Percentiles rank a stretch among this genome's conserved stretches.
Evolutionary conservation across 53 echinoderm and acorn worm genomes (phyloP).

Genomic region (Henricia sp.): DNA sequence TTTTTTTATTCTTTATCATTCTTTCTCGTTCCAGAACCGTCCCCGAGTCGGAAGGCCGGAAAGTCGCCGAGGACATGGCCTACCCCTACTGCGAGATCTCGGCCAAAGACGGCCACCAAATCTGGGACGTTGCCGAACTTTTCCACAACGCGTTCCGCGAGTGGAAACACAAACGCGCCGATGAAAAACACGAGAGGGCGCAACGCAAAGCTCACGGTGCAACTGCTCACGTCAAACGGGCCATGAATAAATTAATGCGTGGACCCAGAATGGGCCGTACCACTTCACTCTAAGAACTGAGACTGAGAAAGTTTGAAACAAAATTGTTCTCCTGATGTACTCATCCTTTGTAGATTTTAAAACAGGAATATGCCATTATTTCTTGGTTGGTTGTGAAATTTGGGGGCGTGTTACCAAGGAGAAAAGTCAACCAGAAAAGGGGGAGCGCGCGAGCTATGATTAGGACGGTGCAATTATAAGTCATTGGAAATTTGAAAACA

Average conservation of each 20-base stretch:
- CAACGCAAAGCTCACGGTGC: slow-evolving; percentile 60
- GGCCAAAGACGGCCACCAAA: slow-evolving; percentile 82
- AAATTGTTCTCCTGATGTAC: neutral
- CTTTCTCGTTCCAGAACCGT: slow-evolving; percentile 50
- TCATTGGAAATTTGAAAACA: too few relatives aligned
- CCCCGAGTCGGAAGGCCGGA: slow-evolving; percentile 69
- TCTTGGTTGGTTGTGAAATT: too few relatives aligned
- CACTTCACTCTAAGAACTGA: slow-evolving; percentile 28
- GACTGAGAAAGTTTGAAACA: neutral
- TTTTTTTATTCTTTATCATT: neutral
- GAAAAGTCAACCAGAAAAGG: too few relatives aligned
- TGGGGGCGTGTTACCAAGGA: too few relatives aligned
- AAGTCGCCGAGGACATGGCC: slow-evolving; percentile 71
- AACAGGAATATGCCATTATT: too few relatives aligned
- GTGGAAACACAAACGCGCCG: slow-evolving; percentile 65
- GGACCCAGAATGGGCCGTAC: slow-evolving; percentile 52
- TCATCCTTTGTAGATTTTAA: too few relatives aligned
- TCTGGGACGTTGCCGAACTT: slow-evolving; percentile 77
- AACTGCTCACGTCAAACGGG: slow-evolving; percentile 50
- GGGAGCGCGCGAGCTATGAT: too few relatives aligned
- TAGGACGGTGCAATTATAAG: too few relatives aligned
- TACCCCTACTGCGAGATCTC: slow-evolving; percentile 85
- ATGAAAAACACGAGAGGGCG: slow-evolving; percentile 62
- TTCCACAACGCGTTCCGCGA: slow-evolving; percentile 75
- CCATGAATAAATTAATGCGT: slow-evolving; percentile 55